Evolutionary conservation across 1,140 invertebrate genomes (phyloP).

Genomic region (Triops longicaudatus): DNA sequence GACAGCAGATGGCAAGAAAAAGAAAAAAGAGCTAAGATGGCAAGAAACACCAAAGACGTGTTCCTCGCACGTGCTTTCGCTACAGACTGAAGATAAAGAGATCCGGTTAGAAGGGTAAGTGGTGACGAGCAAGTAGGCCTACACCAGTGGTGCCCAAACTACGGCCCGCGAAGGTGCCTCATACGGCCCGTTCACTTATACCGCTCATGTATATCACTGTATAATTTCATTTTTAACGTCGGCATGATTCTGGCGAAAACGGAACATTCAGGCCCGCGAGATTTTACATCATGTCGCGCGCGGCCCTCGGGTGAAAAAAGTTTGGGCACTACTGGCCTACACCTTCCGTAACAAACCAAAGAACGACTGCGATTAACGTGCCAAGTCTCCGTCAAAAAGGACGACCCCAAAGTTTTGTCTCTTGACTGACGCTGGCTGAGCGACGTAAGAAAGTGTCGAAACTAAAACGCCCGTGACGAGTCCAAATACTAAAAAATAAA

Average conservation of each 20-base stretch:
- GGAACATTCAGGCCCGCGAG: too few species aligned
- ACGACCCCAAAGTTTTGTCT: not conserved
- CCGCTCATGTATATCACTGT: too few species aligned
- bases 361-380: not conserved
- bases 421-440: not conserved
- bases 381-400: not conserved
- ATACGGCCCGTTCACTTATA: too few species aligned
- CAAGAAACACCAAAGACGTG: not conserved
- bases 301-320: too few species aligned
- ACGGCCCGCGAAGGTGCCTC: too few species aligned
- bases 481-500: not conserved
- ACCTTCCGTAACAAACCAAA: not conserved
- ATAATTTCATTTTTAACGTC: too few species aligned
- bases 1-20: too few species aligned
- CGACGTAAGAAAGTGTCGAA: not conserved
- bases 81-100: not conserved
- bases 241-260: too few species aligned
- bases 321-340: too few species aligned
- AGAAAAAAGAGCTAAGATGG: too few species aligned
- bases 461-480: not conserved
- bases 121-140: not conserved
- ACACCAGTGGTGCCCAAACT: too few species aligned
- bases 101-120: not conserved
- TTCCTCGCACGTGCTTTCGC: not conserved
- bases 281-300: too few species aligned